Conservation (phyloP, 2,113 vertebrate genomes). For the Lynx canadensis region DNA sequence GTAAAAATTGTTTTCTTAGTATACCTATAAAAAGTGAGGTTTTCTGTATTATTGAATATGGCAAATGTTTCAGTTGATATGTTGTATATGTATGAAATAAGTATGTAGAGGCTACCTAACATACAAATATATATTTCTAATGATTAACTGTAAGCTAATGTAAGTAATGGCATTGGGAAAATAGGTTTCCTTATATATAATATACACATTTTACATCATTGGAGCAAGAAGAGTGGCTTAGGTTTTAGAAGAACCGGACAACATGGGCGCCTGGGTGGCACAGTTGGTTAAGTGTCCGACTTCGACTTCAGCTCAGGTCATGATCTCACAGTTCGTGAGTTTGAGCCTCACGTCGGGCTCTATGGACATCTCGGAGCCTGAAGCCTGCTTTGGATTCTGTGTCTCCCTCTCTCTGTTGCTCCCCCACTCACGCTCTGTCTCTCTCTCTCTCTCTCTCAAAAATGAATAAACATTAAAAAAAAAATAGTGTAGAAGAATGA, state of each 20-base stretch:
- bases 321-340: too few species aligned
- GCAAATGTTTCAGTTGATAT: not conserved
- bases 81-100: not conserved
- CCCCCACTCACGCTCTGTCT: too few species aligned
- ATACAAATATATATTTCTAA: not conserved
- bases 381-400: too few species aligned
- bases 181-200: not conserved
- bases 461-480: too few species aligned
- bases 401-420: too few species aligned
- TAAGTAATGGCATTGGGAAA: not conserved
- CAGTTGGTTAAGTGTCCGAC: too few species aligned
- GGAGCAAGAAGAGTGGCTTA: not conserved
- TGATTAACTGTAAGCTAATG: constrained; percentile 7
- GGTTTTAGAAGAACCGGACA: not conserved
- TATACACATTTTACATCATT: not conserved
- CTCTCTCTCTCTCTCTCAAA: too few species aligned
- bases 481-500: not conserved
- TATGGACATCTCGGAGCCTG: too few species aligned
- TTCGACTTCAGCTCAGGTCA: too few species aligned
- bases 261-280: too few species aligned
- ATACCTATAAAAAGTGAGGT: not conserved
- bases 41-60: constrained; percentile 17
- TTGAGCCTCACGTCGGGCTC: too few species aligned
- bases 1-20: constrained; percentile 12
- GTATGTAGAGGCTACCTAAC: not conserved